phyloP scores from a whole-genome alignment of 2,797 vertebrate species.

The Carcharodon carcharias region DNA sequence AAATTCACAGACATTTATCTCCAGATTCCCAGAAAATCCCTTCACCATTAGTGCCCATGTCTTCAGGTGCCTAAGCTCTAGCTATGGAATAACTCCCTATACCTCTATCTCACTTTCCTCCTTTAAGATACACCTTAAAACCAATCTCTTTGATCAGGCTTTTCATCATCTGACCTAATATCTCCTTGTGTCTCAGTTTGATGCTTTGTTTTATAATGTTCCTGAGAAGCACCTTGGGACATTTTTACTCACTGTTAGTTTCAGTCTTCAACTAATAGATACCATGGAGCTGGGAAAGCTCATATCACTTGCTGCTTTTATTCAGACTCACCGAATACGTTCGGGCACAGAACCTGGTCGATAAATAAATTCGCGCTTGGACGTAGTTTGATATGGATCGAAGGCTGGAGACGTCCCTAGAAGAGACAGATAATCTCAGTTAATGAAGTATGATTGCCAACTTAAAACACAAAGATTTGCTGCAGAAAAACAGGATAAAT shows the following conservation, averaged over 20 bases:
- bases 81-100: no score
- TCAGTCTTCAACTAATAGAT: background rate
- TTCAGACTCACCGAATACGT: slow-evolving; percentile 50
- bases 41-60: background rate
- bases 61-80: background rate
- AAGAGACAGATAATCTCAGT: slow-evolving; percentile 33
- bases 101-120: background rate
- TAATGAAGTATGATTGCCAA: background rate
- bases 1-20: background rate
- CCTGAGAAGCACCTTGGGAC: no score
- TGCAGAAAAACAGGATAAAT: background rate
- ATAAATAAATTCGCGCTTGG: slow-evolving; percentile 57
- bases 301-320: background rate
- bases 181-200: background rate
- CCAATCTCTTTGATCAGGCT: background rate
- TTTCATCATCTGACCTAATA: background rate
- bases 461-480: background rate
- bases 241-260: background rate
- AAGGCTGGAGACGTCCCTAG: slow-evolving; percentile 52
- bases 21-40: background rate
- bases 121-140: background rate
- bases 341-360: slow-evolving; percentile 46
- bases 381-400: slow-evolving; percentile 66
- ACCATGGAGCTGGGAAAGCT: background rate
- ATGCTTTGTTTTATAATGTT: background rate